Percentiles rank a stretch among this genome's conserved stretches.
Evolutionary conservation across 2,797 vertebrate genomes (phyloP).

Genomic region (Tympanoctomys barrerae): DNA sequence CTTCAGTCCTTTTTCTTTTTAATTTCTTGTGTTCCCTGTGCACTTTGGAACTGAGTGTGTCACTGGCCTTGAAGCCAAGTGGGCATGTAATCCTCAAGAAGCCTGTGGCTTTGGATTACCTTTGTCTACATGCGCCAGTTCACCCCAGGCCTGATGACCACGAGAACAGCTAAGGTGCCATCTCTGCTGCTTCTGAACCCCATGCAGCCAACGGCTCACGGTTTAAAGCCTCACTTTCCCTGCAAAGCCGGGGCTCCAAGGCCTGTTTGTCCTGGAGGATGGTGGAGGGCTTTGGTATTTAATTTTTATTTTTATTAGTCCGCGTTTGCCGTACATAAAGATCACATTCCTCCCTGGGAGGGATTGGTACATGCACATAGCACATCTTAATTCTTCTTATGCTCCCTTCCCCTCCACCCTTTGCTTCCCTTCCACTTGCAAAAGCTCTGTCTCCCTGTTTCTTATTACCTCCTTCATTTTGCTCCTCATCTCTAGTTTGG

Average conservation of each 20-base stretch:
- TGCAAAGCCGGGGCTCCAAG: background rate
- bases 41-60: background rate
- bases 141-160: background rate
- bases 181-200: background rate
- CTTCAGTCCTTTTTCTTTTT: background rate
- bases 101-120: background rate
- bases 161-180: background rate
- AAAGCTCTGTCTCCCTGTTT: background rate
- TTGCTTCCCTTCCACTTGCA: background rate
- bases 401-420: background rate
- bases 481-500: background rate
- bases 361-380: background rate
- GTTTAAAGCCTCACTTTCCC: background rate
- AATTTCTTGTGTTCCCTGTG: conserved; percentile 6
- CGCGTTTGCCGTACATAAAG: background rate
- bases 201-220: background rate
- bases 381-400: background rate
- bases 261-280: background rate
- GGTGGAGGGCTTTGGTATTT: background rate
- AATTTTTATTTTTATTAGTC: background rate
- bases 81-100: background rate
- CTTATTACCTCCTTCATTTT: background rate
- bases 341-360: background rate
- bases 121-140: background rate
- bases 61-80: background rate